Conservation (phyloP, 2,113 vertebrate species). For the Eulemur macaco region DNA sequence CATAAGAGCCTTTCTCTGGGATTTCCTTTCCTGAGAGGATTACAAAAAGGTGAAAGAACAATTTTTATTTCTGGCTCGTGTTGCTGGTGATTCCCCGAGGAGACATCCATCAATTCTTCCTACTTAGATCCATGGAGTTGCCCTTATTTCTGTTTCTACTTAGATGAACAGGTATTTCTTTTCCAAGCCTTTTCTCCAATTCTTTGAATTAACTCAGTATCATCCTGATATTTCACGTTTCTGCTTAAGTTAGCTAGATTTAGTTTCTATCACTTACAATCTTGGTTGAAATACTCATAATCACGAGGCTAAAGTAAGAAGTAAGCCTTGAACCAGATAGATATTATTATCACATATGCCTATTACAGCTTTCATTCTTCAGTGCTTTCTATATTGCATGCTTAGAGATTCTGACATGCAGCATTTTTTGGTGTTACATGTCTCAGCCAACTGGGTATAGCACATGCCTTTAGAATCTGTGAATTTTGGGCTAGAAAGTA, state of each 20-base stretch:
- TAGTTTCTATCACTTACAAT: slow-evolving; percentile 19
- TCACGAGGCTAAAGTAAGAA: slow-evolving; percentile 1
- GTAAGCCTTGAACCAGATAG: not conserved
- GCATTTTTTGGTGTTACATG: not conserved
- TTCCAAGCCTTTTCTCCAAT: not conserved
- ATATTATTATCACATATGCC: not conserved
- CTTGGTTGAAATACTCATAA: not conserved
- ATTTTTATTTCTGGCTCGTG: not conserved
- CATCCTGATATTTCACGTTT: not conserved
- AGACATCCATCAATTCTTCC: not conserved
- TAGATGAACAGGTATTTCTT: not conserved
- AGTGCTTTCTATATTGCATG: not conserved
- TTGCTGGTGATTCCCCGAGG: not conserved
- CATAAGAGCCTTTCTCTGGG: not conserved
- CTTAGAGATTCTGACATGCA: not conserved
- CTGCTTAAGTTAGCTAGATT: not conserved
- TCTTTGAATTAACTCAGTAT: not conserved
- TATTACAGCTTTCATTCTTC: not conserved
- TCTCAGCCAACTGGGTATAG: not conserved
- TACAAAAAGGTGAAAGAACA: not conserved
- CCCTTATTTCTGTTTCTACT: not conserved
- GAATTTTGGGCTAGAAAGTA: not conserved
- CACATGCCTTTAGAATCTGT: not conserved
- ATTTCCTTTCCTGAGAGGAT: not conserved
- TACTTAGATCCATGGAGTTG: not conserved